A percentile compares a stretch with the other conserved stretches of the same genome.
Evolutionary conservation across 2,113 vertebrate genomes (phyloP).

Genomic region (Rhizomys pruinosus): DNA sequence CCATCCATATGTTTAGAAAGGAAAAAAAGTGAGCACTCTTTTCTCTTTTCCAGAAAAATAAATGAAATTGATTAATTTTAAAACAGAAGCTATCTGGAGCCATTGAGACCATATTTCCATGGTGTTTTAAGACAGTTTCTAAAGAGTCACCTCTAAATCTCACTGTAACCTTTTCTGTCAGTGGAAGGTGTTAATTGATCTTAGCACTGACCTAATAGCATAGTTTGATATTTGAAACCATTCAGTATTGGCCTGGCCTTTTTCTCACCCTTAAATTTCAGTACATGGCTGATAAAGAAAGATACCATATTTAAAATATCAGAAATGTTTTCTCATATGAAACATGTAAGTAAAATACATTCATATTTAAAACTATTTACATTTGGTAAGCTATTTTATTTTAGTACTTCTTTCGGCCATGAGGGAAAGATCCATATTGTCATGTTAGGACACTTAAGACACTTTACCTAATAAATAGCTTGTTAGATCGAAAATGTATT

Average conservation of each 20-base stretch:
- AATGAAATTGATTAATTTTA: conserved; percentile 35
- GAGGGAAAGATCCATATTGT: background rate
- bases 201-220: conserved; percentile 86
- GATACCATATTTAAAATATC: conserved; percentile 60
- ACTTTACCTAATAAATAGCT: conserved; percentile 17
- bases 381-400: background rate
- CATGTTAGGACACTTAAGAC: conserved; percentile 53
- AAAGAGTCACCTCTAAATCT: conserved; percentile 67
- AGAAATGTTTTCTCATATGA: conserved; percentile 25
- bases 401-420: conserved; percentile 3
- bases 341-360: conserved; percentile 6
- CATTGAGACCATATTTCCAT: conserved; percentile 67
- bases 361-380: conserved; percentile 31
- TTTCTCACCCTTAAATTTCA: conserved; percentile 86
- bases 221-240: conserved; percentile 89
- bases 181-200: conserved; percentile 89
- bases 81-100: conserved; percentile 62
- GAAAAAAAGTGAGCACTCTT: conserved; percentile 18
- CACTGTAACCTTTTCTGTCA: conserved; percentile 86
- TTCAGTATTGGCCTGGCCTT: conserved; percentile 81
- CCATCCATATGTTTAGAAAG: background rate
- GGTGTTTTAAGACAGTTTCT: conserved; percentile 38
- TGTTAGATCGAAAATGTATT: conserved; percentile 54
- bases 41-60: conserved; percentile 49
- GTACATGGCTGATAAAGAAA: conserved; percentile 73